Conservation (phyloP, 2,113 vertebrate species). For the Herpetotheres cachinnans region DNA sequence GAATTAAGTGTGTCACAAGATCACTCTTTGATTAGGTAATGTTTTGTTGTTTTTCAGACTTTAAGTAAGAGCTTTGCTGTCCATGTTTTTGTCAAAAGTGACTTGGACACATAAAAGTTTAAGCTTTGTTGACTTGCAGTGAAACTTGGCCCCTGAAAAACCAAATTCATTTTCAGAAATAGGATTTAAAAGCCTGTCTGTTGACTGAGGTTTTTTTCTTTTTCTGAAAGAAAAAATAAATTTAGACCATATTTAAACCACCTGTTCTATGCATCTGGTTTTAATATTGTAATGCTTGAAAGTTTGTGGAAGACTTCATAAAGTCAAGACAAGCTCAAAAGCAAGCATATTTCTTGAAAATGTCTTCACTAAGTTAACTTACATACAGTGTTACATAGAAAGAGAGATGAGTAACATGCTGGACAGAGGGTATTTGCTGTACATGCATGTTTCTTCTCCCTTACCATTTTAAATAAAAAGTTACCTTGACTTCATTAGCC, state of each 20-base stretch:
- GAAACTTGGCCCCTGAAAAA: not conserved
- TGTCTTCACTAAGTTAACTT: not conserved
- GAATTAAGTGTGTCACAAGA: not conserved
- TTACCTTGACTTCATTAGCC: not conserved
- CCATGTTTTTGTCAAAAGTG: not conserved
- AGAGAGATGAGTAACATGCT: not conserved
- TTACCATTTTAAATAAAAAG: not conserved
- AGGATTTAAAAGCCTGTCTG: not conserved
- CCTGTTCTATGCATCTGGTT: not conserved
- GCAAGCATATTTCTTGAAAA: not conserved
- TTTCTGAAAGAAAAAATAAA: not conserved
- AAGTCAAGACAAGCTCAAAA: not conserved
- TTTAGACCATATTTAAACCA: not conserved
- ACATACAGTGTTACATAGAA: not conserved
- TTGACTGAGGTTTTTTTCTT: not conserved
- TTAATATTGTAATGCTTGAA: not conserved
- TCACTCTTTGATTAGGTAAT: not conserved
- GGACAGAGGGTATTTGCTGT: not conserved
- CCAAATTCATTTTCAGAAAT: not conserved
- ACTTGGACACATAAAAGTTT: not conserved
- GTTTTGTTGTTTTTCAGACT: not conserved
- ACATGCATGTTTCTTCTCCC: not conserved
- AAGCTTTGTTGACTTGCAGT: not conserved
- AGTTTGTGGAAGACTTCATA: not conserved
- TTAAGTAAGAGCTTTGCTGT: not conserved